These are phyloP conservation scores for Drosophila ananassae DNA, from an alignment of 1,140 invertebrate genomes.

Conservation along the genomic window DNA sequence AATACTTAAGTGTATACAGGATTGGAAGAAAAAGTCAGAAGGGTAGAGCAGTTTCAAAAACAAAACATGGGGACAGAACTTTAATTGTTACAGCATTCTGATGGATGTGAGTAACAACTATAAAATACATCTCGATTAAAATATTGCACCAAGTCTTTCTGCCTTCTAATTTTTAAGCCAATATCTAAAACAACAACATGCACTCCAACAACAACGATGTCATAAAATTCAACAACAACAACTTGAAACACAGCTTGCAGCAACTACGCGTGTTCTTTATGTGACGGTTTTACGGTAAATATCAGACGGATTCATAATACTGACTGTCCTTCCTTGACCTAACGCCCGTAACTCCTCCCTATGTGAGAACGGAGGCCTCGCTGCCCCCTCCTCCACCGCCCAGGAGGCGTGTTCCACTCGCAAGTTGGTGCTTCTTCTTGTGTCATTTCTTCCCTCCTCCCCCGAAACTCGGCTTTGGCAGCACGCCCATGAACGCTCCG, in stretches of 20 bases:
- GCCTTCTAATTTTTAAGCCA: neutral
- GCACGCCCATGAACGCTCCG: conserved; percentile 70
- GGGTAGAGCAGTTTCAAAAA: no score
- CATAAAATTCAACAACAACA: conserved; percentile 25
- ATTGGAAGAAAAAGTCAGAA: no score
- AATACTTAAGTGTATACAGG: no score
- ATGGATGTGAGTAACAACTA: neutral
- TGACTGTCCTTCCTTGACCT: conserved; percentile 39
- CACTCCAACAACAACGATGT: conserved; percentile 42
- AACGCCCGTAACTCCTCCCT: conserved; percentile 9
- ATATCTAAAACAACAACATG: conserved; percentile 38
- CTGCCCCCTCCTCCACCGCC: conserved; percentile 6
- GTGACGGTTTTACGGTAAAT: conserved; percentile 58
- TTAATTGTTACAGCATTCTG: neutral
- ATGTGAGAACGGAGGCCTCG: conserved; percentile 65
- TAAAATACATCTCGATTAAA: conserved; percentile 25
- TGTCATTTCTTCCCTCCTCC: conserved; percentile 73
- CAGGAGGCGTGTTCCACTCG: conserved; percentile 29
- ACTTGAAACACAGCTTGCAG: conserved; percentile 47
- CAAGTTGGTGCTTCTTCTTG: conserved; percentile 48
- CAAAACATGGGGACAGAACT: neutral
- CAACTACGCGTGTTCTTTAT: conserved; percentile 26
- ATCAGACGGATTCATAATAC: conserved; percentile 82
- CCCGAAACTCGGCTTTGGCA: conserved; percentile 76
- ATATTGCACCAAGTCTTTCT: conserved; percentile 45